phyloP scores from a whole-genome alignment of 1,140 invertebrate species.

The Habropoda laboriosa region DNA sequence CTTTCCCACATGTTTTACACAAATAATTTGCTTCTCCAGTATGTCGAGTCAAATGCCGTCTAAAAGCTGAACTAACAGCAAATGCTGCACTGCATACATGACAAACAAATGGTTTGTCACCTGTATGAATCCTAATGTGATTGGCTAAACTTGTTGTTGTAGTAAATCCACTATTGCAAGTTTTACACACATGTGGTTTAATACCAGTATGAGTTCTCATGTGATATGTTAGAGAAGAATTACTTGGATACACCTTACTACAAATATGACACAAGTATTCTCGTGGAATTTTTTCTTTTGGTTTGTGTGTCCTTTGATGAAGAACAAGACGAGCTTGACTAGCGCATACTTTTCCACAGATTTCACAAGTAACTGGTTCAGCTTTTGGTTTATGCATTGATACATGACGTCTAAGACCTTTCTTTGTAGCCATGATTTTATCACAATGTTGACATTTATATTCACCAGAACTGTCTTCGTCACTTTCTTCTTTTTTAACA shows the following conservation, averaged over 20 bases:
- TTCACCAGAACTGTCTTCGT: slow-evolving; percentile 72
- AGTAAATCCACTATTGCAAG: slow-evolving; percentile 80
- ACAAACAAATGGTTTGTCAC: slow-evolving; percentile 80
- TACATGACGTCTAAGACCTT: slow-evolving; percentile 78
- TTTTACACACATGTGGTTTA: slow-evolving; percentile 80
- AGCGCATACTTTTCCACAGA: slow-evolving; percentile 79
- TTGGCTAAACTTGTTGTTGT: slow-evolving; percentile 80
- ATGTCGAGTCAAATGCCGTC: slow-evolving; percentile 84
- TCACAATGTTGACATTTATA: slow-evolving; percentile 79
- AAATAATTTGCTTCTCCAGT: slow-evolving; percentile 83
- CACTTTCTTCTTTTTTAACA: slow-evolving; percentile 73
- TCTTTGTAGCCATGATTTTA: slow-evolving; percentile 78
- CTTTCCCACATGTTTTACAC: slow-evolving; percentile 85
- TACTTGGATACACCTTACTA: slow-evolving; percentile 81
- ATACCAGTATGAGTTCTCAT: slow-evolving; percentile 81
- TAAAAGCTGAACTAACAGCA: slow-evolving; percentile 79
- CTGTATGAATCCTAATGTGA: slow-evolving; percentile 80
- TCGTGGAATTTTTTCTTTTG: slow-evolving; percentile 79
- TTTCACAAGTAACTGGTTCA: slow-evolving; percentile 78
- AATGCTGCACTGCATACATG: slow-evolving; percentile 81
- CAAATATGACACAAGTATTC: slow-evolving; percentile 81
- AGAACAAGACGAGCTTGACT: slow-evolving; percentile 78
- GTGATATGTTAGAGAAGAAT: slow-evolving; percentile 80
- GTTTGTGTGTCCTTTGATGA: slow-evolving; percentile 79
- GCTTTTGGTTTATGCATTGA: slow-evolving; percentile 80